Percentiles rank a stretch among this genome's conserved stretches.
Conservation (phyloP, 2,888 invertebrate genomes). For the Dorcus hopei region DNA sequence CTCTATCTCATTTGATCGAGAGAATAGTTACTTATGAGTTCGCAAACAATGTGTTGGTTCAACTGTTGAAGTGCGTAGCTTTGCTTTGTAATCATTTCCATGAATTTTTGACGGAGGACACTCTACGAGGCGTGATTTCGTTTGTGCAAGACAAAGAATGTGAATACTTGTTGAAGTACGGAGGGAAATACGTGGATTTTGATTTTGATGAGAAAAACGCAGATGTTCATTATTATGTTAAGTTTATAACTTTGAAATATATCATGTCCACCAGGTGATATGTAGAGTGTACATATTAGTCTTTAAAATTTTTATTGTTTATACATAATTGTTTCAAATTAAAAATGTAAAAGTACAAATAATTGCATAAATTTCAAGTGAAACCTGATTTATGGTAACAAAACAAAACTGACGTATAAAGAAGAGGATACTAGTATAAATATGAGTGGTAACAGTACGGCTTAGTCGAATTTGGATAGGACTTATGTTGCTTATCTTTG, state of each 20-base stretch:
- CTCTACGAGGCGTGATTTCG: slow-evolving; percentile 30
- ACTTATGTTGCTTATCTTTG: too few species aligned
- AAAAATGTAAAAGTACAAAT: too few species aligned
- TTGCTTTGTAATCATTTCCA: slow-evolving; percentile 8
- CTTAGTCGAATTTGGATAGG: too few species aligned
- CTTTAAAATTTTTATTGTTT: neutral
- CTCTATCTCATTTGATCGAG: slow-evolving; percentile 20
- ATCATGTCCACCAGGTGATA: neutral
- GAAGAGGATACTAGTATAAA: too few species aligned
- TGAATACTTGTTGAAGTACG: slow-evolving; percentile 41
- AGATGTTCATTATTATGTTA: slow-evolving; percentile 13
- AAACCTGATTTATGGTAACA: too few species aligned
- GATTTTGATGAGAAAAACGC: neutral
- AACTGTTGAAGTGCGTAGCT: slow-evolving; percentile 27
- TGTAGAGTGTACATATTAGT: neutral
- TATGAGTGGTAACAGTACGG: too few species aligned
- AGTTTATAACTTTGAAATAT: slow-evolving; percentile 13
- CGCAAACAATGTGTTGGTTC: slow-evolving; percentile 22
- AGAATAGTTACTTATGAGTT: slow-evolving; percentile 7
- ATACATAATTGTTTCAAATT: too few species aligned
- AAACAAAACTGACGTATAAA: too few species aligned
- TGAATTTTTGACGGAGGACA: slow-evolving; percentile 16
- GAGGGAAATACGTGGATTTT: slow-evolving; percentile 34
- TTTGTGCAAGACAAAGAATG: slow-evolving; percentile 39
- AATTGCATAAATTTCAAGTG: too few species aligned